Evolutionary conservation across 1,140 invertebrate genomes (phyloP).

Genomic region (Conopomorpha cramerella): DNA sequence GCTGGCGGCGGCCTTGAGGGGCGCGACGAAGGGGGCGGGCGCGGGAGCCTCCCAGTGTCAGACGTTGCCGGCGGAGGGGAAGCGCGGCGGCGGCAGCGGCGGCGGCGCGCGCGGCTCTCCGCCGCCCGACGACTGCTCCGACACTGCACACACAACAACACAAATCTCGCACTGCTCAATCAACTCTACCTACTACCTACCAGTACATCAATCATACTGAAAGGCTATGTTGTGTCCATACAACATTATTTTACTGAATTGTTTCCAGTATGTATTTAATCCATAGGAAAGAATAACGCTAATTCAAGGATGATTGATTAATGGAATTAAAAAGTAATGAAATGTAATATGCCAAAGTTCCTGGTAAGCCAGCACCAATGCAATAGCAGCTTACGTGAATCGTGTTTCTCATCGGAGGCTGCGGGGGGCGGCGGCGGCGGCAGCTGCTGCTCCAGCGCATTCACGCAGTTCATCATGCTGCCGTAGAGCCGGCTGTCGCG

Average conservation of each 20-base stretch:
- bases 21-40: slow-evolving; percentile 47
- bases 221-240: too few relatives aligned
- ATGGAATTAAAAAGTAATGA: too few relatives aligned
- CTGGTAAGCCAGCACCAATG: too few relatives aligned
- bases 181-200: too few relatives aligned
- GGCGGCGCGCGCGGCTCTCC: slow-evolving; percentile 61
- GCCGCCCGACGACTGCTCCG: slow-evolving; percentile 51
- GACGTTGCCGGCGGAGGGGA: slow-evolving; percentile 68
- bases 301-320: too few relatives aligned
- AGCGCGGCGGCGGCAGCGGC: slow-evolving; percentile 70
- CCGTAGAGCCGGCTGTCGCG: slow-evolving; percentile 66
- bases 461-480: slow-evolving; percentile 86
- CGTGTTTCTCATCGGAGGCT: slow-evolving; percentile 78
- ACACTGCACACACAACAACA: too few relatives aligned
- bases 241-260: too few relatives aligned
- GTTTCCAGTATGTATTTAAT: too few relatives aligned
- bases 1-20: slow-evolving; percentile 63
- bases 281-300: too few relatives aligned
- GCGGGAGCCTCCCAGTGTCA: slow-evolving; percentile 68
- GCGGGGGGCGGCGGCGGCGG: slow-evolving; percentile 74
- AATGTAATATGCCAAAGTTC: too few relatives aligned
- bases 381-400: slow-evolving; percentile 83
- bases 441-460: slow-evolving; percentile 78
- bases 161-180: too few relatives aligned
- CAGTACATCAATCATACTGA: too few relatives aligned